Base-by-base conservation (phyloP, 2,797 vertebrate species). In the Lates japonicus region DNA sequence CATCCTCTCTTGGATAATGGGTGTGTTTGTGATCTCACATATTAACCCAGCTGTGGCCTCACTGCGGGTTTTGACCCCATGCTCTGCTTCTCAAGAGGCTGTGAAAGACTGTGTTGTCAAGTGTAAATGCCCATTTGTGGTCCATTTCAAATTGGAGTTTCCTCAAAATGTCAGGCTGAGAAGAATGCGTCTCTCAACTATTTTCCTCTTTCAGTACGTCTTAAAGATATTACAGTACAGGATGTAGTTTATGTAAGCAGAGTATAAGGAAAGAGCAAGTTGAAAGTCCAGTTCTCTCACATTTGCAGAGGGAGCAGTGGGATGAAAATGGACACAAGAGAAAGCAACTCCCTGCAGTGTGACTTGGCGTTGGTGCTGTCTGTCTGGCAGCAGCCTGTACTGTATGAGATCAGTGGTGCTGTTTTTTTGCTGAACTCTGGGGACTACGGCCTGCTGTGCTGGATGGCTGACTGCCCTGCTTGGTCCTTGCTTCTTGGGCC, bases 21-120 rank as follows among this genome's bases (percentile, higher is more conserved):
- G 19, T 3, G 20, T 29, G 3, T 81, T 82, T 85, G 80, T 85
- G 58, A 58, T 70, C 54, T 57, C 51, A n/a, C 37, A 31, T 49
- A 12, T 78, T 44, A 74, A 74, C 77, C 81, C 67, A 65, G 69
- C 72, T 78, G 64, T 70, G 69, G 35, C 80, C 73, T 22, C 33
- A 1, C 22, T 44, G 49, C 10, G 31, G 44, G 33, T 1, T 71
- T 42, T 83, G 74, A 85, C 64, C 76, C 39, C 58, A 22, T 57
- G 63, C 37, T 41, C 65, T 65, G 49, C 57, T 58, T 61, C 72
- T 82, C 14, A 31, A 68, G 62, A 42, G 77, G 63, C 62, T 62
- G 46, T 88, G 77, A 85, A 89, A 83, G 71, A 33, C 42, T 14
- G 42, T 14, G 42, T 78, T 87, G 75, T 89, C 20, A 2, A 49